A percentile compares a stretch with the other conserved stretches of the same genome.
These are phyloP conservation scores for Acromyrmex echinatior DNA, from an alignment of 1,140 invertebrate species.

Conservation along the genomic window DNA sequence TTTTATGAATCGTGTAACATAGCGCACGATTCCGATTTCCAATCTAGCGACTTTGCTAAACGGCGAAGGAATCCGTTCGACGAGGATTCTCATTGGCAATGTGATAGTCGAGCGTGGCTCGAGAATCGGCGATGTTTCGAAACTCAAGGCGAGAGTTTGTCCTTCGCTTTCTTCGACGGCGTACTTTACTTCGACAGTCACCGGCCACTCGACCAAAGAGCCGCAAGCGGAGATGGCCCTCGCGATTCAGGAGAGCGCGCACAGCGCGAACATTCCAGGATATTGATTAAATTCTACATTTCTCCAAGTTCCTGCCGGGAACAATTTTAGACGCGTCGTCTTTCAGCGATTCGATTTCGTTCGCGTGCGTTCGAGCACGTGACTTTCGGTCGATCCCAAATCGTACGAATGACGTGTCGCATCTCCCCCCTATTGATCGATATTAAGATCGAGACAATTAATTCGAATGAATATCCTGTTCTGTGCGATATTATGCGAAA, in stretches of 20 bases:
- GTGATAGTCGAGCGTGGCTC: slow-evolving; percentile 73
- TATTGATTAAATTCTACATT: slow-evolving; percentile 49
- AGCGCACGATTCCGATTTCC: slow-evolving; percentile 66
- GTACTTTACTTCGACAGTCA: slow-evolving; percentile 18
- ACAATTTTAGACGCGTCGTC: slow-evolving; percentile 45
- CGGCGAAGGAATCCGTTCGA: slow-evolving; percentile 79
- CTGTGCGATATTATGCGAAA: neutral
- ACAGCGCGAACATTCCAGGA: slow-evolving; percentile 34
- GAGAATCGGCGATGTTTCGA: slow-evolving; percentile 76
- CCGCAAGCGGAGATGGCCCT: slow-evolving; percentile 30
- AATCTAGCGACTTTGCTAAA: slow-evolving; percentile 77
- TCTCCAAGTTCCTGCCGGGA: slow-evolving; percentile 15
- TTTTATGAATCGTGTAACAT: slow-evolving; percentile 40
- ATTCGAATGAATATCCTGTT: neutral
- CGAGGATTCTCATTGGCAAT: slow-evolving; percentile 77
- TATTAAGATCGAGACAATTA: neutral
- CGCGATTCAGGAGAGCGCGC: slow-evolving; percentile 27
- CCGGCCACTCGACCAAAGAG: slow-evolving; percentile 37
- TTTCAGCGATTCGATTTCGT: slow-evolving; percentile 41
- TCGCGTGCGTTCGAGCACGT: slow-evolving; percentile 8
- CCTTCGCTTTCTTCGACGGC: slow-evolving; percentile 31
- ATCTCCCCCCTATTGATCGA: neutral
- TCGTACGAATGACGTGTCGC: neutral
- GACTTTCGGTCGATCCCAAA: slow-evolving; percentile 4
- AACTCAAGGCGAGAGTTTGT: slow-evolving; percentile 47